Evolutionary conservation across 2,797 vertebrate species (phyloP).

Genomic region (Paramormyrops hopkinsi): DNA sequence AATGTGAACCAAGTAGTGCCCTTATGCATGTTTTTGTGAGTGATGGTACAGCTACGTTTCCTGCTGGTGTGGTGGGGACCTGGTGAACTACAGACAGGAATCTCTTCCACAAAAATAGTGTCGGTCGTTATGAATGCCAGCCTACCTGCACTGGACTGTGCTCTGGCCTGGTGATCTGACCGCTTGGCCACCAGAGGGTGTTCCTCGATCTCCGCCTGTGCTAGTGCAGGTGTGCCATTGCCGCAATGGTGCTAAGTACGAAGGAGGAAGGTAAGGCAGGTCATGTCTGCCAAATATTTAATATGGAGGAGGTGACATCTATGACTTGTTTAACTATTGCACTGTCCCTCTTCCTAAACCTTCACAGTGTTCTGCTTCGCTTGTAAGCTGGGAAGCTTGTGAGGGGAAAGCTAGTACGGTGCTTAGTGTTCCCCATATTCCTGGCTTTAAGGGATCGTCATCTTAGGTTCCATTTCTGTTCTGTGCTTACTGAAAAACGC

Average conservation of each 20-base stretch:
- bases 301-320: neutral
- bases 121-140: neutral
- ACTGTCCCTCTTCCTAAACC: neutral
- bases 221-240: neutral
- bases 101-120: neutral
- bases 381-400: neutral
- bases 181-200: constrained; percentile 39
- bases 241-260: constrained; percentile 15
- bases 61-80: neutral
- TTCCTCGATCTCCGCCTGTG: neutral
- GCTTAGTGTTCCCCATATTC: neutral
- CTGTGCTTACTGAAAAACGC: neutral
- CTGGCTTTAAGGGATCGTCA: neutral
- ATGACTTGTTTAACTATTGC: neutral
- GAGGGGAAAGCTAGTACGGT: neutral
- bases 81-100: neutral
- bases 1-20: neutral
- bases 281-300: neutral
- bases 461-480: neutral
- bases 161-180: neutral
- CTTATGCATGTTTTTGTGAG: neutral
- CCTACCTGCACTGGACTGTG: neutral
- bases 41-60: neutral
- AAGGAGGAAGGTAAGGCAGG: neutral
- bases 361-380: neutral